Base-by-base conservation (phyloP, 2,797 vertebrate species). In the Microcaecilia unicolor region DNA sequence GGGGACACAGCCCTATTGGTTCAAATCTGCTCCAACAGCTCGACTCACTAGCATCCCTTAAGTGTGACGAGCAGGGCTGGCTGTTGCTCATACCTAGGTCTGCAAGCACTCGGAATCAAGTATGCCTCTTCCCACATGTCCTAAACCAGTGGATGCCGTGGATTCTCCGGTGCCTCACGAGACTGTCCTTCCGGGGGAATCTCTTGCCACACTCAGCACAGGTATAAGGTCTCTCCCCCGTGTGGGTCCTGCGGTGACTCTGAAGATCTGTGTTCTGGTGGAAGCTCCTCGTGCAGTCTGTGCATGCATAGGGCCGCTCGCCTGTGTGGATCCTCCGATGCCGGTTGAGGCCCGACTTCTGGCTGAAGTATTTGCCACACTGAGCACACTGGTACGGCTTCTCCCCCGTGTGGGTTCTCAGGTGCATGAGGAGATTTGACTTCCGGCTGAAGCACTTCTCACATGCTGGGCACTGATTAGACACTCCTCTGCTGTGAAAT, bases 401-500 rank as follows among this genome's bases (percentile, higher is more conserved):
- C 25, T 46, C 43, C 11, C 36, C 43, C 43, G 45, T 45, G n/a
- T 54, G 51, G 2, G 46, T 40, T 5, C 36, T 25, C 15, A 34
- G 35, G 22, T 55, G 51, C 10, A 39, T 37, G 16, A 24, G 29
- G 20, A 40, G 28, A 12, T 40, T 17, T 11, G 18, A 15, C 12
- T 20, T 21, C 27, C 22, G 26, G 15, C 22, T 28, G 28, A 41
- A 41, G 11, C 28, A 24, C 23, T 32, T 41, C 3, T 21, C 28
- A 15, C 37, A 41, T 11, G 19, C 20, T 10, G 28, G 11, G 37
- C 37, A 41, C 17, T 38, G 25, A 20, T 20, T 29, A 11, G 15
- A 37, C 8, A 41, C 33, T 25, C 55, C 51, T 23, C 51, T 46
- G 9, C 45, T 48, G 37, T 55, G 51, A 9, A 24, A 25, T 9